These are phyloP conservation scores for Dissostichus mawsoni DNA, from an alignment of 2,113 vertebrate species.

Conservation along the genomic window DNA sequence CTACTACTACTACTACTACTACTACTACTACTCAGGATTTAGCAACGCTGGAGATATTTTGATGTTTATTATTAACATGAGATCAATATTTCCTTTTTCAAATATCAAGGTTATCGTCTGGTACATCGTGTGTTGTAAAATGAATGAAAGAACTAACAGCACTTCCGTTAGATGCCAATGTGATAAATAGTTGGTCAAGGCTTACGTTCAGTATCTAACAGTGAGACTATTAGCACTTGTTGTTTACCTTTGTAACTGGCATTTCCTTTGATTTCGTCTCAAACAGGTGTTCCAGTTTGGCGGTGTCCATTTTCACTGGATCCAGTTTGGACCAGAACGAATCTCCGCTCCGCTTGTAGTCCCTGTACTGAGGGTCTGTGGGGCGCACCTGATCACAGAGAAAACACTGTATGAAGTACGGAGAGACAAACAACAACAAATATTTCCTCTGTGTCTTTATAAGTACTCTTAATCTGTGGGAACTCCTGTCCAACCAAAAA, in stretches of 20 bases:
- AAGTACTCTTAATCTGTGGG: too few species aligned
- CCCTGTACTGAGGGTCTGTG: constrained; percentile 89
- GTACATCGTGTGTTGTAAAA: neutral
- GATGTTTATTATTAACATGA: too few species aligned
- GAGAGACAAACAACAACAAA: constrained; percentile 12
- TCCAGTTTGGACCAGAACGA: constrained; percentile 97
- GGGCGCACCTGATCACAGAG: constrained; percentile 84
- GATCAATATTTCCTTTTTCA: too few species aligned
- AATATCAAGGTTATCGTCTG: too few species aligned
- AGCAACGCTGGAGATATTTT: too few species aligned
- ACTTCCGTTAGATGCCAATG: neutral
- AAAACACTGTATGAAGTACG: constrained; percentile 10
- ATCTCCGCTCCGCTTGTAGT: constrained; percentile 88
- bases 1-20: too few species aligned
- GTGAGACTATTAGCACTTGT: neutral
- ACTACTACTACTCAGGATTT: too few species aligned
- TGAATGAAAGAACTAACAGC: neutral
- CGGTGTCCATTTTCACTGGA: constrained; percentile 93
- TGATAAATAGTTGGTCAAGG: neutral
- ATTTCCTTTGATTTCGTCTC: constrained; percentile 97
- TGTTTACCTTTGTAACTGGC: constrained; percentile 92
- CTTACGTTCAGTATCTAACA: neutral
- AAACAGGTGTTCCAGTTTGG: constrained; percentile 96
- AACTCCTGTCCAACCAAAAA: neutral
- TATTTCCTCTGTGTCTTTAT: neutral